Evolutionary conservation across 2,888 invertebrate genomes (phyloP), one percentile per base, ranked within the genome.

Genomic region (Alloplasta piceator): DNA sequence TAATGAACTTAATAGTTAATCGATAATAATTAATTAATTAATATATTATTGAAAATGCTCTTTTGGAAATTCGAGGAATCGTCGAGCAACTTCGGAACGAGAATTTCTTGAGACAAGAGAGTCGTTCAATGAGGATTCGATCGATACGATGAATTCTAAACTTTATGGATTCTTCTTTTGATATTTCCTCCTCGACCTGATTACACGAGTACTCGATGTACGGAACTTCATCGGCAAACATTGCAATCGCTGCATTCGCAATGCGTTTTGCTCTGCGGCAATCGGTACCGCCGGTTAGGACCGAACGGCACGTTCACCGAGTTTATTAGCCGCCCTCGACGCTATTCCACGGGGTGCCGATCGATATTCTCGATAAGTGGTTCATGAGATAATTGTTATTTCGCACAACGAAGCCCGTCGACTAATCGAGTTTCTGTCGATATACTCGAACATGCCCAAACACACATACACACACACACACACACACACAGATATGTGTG

Each of bases 321-420:
- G 76, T 80, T 80, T 80, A 80, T 80, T 80, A 80, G 80, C 76
- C 76, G 60, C 67, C 58, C 36, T 63, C 63, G 26, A 26, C 50
- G 50, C 48, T 26, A 26, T 26, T 64, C n/a, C 36, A 26, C 6
- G n/a, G 26, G 26, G 26, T 3, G 26, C 1, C 66, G 71, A 76
- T 80, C 80, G 80, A 80, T 80, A 80, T 68, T 76, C 67, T 68
- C 80, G 76, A 80, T 80, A 76, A 80, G 72, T 72, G 71, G 61
- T 80, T 76, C 80, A 72, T 67, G 76, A 80, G 76, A 80, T 80
- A 80, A 80, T 80, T 80, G 76, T 80, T 80, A 80, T 80, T 76
- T 80, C 76, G 76, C 71, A 61, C 80, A 76, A 68, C 80, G 76
- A 76, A 76, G 55, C 61, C 26, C 72, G 67, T 72, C 61, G 72